Conservation (phyloP, 2,113 vertebrate species). For the Lota lota region DNA sequence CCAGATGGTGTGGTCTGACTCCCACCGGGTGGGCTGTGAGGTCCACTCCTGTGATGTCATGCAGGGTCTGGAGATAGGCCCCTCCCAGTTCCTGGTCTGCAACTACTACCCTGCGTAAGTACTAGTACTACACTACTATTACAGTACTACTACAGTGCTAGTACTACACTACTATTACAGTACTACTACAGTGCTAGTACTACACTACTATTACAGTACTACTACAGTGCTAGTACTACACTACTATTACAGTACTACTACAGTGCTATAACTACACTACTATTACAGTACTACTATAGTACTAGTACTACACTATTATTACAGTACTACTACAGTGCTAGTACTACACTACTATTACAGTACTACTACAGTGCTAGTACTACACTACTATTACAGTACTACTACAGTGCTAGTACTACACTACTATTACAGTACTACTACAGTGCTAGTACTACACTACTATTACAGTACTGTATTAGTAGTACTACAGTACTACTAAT, state of each 20-base stretch:
- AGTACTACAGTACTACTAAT: not conserved
- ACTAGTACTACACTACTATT: not conserved
- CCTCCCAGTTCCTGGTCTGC: slow-evolving; percentile 53
- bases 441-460: not conserved
- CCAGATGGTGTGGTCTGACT: slow-evolving; percentile 68
- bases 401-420: not conserved
- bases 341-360: not conserved
- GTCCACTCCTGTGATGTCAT: slow-evolving; percentile 49
- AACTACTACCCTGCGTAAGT: slow-evolving; percentile 69
- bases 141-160: not conserved
- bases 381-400: not conserved
- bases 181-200: not conserved
- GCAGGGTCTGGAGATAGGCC: slow-evolving; percentile 47
- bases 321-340: not conserved
- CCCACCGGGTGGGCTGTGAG: slow-evolving; percentile 63
- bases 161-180: not conserved
- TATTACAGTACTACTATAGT: not conserved
- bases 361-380: not conserved
- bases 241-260: not conserved
- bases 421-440: not conserved
- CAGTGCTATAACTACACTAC: not conserved
- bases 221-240: not conserved
- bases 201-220: not conserved
- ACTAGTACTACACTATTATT: not conserved
- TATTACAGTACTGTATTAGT: not conserved